Base-by-base conservation (phyloP, 2,113 vertebrate genomes). In the Chrysemys picta region DNA sequence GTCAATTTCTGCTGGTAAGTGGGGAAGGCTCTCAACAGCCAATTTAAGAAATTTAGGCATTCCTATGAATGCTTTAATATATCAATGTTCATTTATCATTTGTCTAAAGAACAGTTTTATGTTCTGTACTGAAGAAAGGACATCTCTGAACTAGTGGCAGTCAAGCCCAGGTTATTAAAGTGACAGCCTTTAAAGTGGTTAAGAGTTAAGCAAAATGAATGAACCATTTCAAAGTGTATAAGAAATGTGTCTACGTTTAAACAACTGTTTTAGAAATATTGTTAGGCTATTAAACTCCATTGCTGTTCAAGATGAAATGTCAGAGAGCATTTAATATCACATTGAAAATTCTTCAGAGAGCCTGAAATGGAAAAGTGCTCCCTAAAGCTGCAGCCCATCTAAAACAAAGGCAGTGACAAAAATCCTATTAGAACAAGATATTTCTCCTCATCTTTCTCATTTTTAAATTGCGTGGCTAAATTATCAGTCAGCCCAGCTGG, bases 401-500 rank as follows among this genome's bases (percentile, higher is more conserved):
- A 94, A 95, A 96, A 95, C 21, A 17, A 86, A 1, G 3, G 0
- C 0, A 95, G 81, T 0, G 0, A 95, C 88, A 89, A 56, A 80
- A 95, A 95, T 94, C 92, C 95, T 95, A 59, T 94, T 90, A 94
- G 89, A 95, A 81, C 25, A 35, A 53, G 93, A 72, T 79, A n/a
- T 91, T 96, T 93, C 89, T 93, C 94, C 94, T 89, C 88, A 93
- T 93, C 88, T n/a, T 95, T 35, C 86, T 96, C 91, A 90, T 96
- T 94, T 97, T 96, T 89, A 97, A 96, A 94, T 87, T 97, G 95
- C 1, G 3, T 0, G 38, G 94, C 92, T 95, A 95, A 96, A 96
- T 96, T 97, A 96, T 93, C 93, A 97, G 96, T 89, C 95, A 94
- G 96, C 49, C 2, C 95, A 86, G 75, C 96, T 95, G 80, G 88